Evolutionary conservation across 37 sponge, comb jelly and placozoan genomes (phyloP), one percentile per base, ranked within the genome.

Genomic region (Amphimedon queenslandica): DNA sequence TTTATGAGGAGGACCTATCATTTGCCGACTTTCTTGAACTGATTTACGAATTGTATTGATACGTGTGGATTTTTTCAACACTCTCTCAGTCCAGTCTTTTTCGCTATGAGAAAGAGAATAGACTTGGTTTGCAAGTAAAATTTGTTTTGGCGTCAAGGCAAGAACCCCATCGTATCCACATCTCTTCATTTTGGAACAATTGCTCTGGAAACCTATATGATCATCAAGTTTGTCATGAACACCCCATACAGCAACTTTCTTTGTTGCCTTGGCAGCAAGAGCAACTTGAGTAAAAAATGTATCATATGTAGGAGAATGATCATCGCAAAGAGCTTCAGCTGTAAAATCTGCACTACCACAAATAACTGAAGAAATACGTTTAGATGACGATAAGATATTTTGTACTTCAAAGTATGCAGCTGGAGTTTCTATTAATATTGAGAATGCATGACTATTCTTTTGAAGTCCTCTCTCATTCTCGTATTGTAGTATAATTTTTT

Each of bases 171-270:
- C 34, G 51, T 37, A 77, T 10, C 77, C 77, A 27, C 77, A 55
- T 16, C 68, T 28, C 35, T 77, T 77, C 77, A 77, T 64, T 30
- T 47, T 47, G 37, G 4, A 11, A 57, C 77, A 77, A 37, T 37
- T 55, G 36, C 53, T 77, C 28, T 77, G 67, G 58, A 77, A 67
- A 67, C 67, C 77, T n/a, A 35, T 24, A 28, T 32, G 18, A 53
- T 66, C 67, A 40, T 77, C 77, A 42, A 77, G 65, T 31, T 77
- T 77, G 38, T 77, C 77, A 29, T 77, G 77, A 27, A 77, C 77
- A 34, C 67, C 67, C 20, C 77, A 38, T 1, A 77, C 39, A 0
- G 77, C 55, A 55, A 53, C 56, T 67, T 67, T 77, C 23, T 25
- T 25, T 25, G 77, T 67, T 34, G 68, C 67, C 47, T 66, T 77